phyloP scores from a whole-genome alignment of 2,888 invertebrate species.

The Scaptodrosophila latifasciaeformis region DNA sequence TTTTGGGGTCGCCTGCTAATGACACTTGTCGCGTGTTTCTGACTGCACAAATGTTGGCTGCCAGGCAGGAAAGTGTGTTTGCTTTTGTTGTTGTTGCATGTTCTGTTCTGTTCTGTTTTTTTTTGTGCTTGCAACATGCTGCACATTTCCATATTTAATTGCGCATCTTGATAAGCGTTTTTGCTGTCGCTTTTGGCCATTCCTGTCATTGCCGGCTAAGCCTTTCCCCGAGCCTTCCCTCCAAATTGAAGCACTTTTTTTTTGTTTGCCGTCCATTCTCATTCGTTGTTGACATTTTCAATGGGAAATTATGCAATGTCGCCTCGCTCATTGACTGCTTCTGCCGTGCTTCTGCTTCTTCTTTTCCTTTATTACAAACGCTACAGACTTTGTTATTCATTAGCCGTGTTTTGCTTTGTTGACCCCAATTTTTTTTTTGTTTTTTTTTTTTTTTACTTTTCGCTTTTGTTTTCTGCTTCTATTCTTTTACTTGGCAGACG shows the following conservation, averaged over 20 bases:
- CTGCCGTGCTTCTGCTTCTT: constrained; percentile 12
- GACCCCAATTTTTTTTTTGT: constrained; percentile 59
- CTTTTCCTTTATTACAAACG: constrained; percentile 11
- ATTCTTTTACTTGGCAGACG: constrained; percentile 45
- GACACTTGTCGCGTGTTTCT: constrained; percentile 60
- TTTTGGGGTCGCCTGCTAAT: constrained; percentile 35
- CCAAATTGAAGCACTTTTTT: constrained; percentile 8
- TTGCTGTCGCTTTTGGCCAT: constrained; percentile 15
- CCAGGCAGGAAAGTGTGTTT: constrained; percentile 44
- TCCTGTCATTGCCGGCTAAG: too few relatives aligned
- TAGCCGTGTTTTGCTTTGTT: constrained; percentile 50
- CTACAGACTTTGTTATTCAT: constrained; percentile 52
- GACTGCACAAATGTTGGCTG: not conserved
- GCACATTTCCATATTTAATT: constrained; percentile 67
- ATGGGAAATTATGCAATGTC: constrained; percentile 38
- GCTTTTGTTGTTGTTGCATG: constrained; percentile 18
- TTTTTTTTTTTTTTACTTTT: not conserved
- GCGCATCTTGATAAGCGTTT: constrained; percentile 60
- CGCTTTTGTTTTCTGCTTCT: constrained; percentile 35
- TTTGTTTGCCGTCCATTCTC: constrained; percentile 18
- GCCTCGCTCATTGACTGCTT: not conserved
- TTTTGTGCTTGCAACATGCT: constrained; percentile 21
- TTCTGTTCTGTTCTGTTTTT: constrained; percentile 2
- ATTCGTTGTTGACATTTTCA: constrained; percentile 39
- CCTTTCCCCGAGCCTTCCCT: not conserved